Percentiles rank a stretch among this genome's conserved stretches.
phyloP scores from a whole-genome alignment of 2,797 vertebrate species.

The Lerista edwardsae region DNA sequence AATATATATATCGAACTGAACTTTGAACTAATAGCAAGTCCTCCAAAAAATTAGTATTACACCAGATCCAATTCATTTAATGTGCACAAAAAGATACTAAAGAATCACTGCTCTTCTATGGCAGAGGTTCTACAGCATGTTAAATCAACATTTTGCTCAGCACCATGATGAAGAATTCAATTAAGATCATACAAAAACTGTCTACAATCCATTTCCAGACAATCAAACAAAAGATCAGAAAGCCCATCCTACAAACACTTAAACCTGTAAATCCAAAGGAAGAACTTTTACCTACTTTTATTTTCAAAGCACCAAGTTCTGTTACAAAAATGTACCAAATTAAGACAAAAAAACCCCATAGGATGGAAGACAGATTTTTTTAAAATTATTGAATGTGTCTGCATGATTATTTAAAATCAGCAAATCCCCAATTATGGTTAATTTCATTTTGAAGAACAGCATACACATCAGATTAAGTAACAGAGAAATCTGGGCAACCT shows the following conservation, averaged over 20 bases:
- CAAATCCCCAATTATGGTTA: neutral
- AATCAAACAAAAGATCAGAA: neutral
- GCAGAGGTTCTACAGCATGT: neutral
- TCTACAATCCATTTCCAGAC: neutral
- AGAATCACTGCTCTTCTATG: neutral
- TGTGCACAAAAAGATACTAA: neutral
- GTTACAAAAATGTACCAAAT: neutral
- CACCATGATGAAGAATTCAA: neutral
- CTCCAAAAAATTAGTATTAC: neutral
- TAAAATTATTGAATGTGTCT: neutral
- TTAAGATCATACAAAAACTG: neutral
- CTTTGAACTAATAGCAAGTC: neutral
- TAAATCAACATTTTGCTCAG: neutral
- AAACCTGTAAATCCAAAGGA: neutral
- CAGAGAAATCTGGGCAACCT: constrained; percentile 16
- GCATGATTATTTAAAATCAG: neutral
- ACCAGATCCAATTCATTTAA: neutral
- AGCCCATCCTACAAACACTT: neutral
- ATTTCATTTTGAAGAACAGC: constrained; percentile 11
- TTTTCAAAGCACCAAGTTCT: neutral
- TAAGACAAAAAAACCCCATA: neutral
- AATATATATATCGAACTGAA: neutral
- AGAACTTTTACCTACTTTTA: neutral
- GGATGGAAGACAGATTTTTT: neutral
- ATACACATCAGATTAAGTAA: neutral